These are phyloP conservation scores for Zaprionus obscuricornis DNA, from an alignment of 2,888 invertebrate species.

Conservation along the genomic window DNA sequence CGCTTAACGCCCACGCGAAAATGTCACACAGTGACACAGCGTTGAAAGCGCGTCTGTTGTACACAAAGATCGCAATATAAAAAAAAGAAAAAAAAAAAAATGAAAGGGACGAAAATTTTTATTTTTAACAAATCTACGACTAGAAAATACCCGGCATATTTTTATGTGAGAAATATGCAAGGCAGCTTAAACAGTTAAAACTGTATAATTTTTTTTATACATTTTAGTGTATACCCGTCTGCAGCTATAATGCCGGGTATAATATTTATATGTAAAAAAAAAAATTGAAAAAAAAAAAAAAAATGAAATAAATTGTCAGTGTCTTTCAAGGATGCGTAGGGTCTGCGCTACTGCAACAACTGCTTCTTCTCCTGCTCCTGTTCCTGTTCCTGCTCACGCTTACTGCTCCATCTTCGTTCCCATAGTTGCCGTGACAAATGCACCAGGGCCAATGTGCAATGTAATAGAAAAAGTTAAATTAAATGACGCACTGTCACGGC, in stretches of 20 bases:
- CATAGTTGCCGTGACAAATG: conserved; percentile 68
- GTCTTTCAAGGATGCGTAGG: conserved; percentile 62
- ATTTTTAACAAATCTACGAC: too few species aligned
- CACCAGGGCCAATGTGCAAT: conserved; percentile 66
- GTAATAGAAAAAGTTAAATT: conserved; percentile 78
- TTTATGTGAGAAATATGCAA: too few species aligned
- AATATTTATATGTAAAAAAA: too few species aligned
- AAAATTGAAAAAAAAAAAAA: not conserved
- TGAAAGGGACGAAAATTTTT: too few species aligned
- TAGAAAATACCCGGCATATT: too few species aligned
- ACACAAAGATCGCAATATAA: conserved; percentile 33
- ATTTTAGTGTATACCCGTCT: too few species aligned
- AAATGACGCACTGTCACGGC: conserved; percentile 65
- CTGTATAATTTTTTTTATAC: too few species aligned
- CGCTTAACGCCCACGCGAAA: conserved; percentile 51
- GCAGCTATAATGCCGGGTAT: too few species aligned
- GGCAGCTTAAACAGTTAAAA: too few species aligned
- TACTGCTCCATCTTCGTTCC: too few species aligned
- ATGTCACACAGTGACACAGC: conserved; percentile 74
- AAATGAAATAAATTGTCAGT: conserved; percentile 46
- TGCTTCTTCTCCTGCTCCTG: not conserved
- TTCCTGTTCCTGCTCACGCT: conserved; percentile 31
- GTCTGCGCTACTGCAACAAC: not conserved
- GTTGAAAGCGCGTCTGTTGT: conserved; percentile 56
- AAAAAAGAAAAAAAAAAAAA: conserved; percentile 15